phyloP scores from a whole-genome alignment of 2,888 invertebrate genomes.

The Euproctis similis region DNA sequence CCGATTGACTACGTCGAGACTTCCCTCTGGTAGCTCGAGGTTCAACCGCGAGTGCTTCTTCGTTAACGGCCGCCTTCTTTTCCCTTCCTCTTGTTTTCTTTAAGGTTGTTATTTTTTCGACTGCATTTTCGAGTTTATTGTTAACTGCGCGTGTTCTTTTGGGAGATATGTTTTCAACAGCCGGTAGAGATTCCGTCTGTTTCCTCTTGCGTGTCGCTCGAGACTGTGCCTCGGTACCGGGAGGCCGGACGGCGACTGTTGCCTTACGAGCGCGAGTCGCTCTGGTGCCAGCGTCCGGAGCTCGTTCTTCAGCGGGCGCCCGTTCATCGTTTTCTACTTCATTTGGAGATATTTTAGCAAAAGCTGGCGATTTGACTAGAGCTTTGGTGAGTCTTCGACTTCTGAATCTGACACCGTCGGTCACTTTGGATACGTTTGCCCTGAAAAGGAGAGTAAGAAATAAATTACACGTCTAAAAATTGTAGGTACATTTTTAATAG shows the following conservation, averaged over 20 bases:
- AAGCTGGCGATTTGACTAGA: constrained; percentile 5
- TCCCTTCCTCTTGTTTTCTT: constrained; percentile 32
- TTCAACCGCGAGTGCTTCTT: constrained; percentile 38
- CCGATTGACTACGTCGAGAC: background rate
- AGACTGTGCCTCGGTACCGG: too few species aligned
- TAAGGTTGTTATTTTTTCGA: constrained; percentile 25
- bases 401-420: too few species aligned
- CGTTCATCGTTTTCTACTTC: constrained; percentile 11
- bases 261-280: constrained; percentile 24
- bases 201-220: too few species aligned
- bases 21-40: constrained; percentile 19
- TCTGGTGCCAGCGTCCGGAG: constrained; percentile 6
- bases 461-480: too few species aligned
- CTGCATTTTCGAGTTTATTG: constrained; percentile 10
- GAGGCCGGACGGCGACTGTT: constrained; percentile 4
- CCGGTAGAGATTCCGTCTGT: too few species aligned
- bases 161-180: too few species aligned
- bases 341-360: constrained; percentile 17
- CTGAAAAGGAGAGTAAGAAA: background rate
- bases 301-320: background rate
- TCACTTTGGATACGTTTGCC: background rate
- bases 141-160: constrained; percentile 24
- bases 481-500: too few species aligned
- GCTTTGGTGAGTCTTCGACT: constrained; percentile 5
- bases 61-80: constrained; percentile 25